A percentile compares a stretch with the other conserved stretches of the same genome.
These are phyloP conservation scores for Drosophila koepferae DNA, from an alignment of 2,888 invertebrate species.

Conservation along the genomic window DNA sequence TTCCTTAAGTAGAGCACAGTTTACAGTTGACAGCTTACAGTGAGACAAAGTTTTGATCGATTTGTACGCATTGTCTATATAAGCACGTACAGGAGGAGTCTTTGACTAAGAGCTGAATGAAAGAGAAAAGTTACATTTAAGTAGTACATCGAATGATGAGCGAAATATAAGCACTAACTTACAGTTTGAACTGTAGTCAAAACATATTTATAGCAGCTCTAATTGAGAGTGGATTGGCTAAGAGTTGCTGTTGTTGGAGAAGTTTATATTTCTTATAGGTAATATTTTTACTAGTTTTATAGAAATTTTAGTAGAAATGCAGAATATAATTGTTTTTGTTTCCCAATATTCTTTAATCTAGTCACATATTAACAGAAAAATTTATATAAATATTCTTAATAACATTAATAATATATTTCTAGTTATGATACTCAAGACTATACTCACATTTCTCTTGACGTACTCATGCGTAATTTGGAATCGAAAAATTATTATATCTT, in stretches of 20 bases:
- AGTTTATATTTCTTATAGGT: background rate
- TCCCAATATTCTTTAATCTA: background rate
- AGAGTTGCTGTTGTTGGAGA: background rate
- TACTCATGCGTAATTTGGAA: too few relatives aligned
- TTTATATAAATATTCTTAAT: too few relatives aligned
- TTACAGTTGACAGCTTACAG: conserved; percentile 40
- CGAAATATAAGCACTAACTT: background rate
- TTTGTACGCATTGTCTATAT: conserved; percentile 54
- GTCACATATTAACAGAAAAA: background rate
- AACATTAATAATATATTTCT: too few relatives aligned
- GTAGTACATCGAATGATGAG: conserved; percentile 7
- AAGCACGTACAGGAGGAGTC: conserved; percentile 57
- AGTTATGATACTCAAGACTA: too few relatives aligned
- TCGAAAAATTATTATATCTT: too few relatives aligned
- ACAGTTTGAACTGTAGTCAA: background rate
- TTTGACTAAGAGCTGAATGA: conserved; percentile 12
- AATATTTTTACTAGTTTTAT: background rate
- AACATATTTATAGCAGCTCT: background rate
- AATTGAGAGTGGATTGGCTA: background rate
- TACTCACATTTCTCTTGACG: background rate
- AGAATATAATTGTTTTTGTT: too few relatives aligned
- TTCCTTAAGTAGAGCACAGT: conserved; percentile 23
- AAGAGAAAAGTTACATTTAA: conserved; percentile 21
- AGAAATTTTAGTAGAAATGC: too few relatives aligned
- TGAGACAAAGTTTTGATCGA: conserved; percentile 64